These are phyloP conservation scores for Meloe dianella DNA, from an alignment of 2,888 invertebrate genomes.

Conservation along the genomic window DNA sequence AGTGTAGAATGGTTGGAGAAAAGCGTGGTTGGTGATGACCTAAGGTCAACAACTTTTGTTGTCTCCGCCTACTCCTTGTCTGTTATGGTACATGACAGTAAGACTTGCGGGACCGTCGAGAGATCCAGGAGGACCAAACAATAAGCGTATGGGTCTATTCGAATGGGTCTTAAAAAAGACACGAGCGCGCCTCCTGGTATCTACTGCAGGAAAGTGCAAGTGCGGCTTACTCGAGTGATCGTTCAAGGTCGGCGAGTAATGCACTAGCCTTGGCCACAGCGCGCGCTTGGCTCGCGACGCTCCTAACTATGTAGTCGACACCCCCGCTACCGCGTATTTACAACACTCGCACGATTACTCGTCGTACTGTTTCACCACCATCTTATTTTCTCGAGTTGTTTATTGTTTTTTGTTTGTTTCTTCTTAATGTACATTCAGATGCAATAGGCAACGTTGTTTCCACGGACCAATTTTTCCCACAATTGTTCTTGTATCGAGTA, in stretches of 20 bases:
- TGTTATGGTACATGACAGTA: conserved; percentile 51
- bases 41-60: conserved; percentile 61
- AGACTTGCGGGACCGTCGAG: conserved; percentile 41
- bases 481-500: background rate
- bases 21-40: conserved; percentile 58
- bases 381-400: background rate
- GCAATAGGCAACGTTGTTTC: background rate
- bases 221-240: conserved; percentile 55
- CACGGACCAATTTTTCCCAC: background rate
- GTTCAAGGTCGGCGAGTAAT: conserved; percentile 58
- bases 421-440: background rate
- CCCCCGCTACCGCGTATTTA: conserved; percentile 34
- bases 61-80: conserved; percentile 60
- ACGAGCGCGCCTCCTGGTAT: conserved; percentile 29
- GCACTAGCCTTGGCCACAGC: conserved; percentile 50
- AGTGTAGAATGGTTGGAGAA: conserved; percentile 47
- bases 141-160: conserved; percentile 25
- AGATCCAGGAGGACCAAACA: conserved; percentile 32
- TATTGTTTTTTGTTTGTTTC: too few species aligned
- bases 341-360: conserved; percentile 35
- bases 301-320: conserved; percentile 45
- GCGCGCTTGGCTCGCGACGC: conserved; percentile 56
- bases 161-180: conserved; percentile 29
- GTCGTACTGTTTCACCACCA: conserved; percentile 17
- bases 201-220: conserved; percentile 51